phyloP scores from a whole-genome alignment of 2,888 invertebrate genomes.

The Drosophila vallismaia region DNA sequence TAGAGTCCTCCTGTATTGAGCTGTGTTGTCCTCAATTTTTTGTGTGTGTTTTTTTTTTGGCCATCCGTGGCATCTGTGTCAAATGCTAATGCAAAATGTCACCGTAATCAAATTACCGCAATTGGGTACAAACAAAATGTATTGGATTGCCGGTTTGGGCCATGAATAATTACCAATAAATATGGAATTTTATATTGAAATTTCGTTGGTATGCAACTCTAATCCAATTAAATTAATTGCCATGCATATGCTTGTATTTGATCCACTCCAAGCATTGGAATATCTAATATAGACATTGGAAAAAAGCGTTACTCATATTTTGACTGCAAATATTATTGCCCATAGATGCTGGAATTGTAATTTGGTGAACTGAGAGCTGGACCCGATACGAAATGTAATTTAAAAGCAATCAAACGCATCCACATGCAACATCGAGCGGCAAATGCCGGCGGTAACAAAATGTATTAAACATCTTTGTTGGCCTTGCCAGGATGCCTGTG shows the following conservation, averaged over 20 bases:
- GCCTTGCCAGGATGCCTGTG: neutral
- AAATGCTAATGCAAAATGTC: constrained; percentile 72
- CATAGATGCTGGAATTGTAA: constrained; percentile 27
- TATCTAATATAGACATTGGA: constrained; percentile 3
- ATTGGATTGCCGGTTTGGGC: constrained; percentile 16
- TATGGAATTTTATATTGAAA: constrained; percentile 28
- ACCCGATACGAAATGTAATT: constrained; percentile 57
- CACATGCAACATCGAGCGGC: constrained; percentile 55
- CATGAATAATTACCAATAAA: constrained; percentile 42
- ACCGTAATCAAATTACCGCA: constrained; percentile 63
- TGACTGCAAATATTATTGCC: constrained; percentile 16
- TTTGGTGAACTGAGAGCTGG: constrained; percentile 40
- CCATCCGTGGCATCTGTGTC: constrained; percentile 45
- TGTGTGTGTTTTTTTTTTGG: neutral
- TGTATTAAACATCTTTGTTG: constrained; percentile 57
- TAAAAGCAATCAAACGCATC: constrained; percentile 70
- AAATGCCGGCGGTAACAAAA: constrained; percentile 59
- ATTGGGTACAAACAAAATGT: constrained; percentile 32
- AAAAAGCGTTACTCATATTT: neutral
- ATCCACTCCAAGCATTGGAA: constrained; percentile 20
- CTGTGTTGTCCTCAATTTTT: neutral
- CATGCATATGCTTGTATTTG: constrained; percentile 8
- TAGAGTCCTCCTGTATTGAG: neutral
- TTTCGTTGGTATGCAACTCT: neutral
- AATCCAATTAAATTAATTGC: constrained; percentile 38